Base-by-base conservation (phyloP, 2,797 vertebrate species). In the Hydrolagus colliei region DNA sequence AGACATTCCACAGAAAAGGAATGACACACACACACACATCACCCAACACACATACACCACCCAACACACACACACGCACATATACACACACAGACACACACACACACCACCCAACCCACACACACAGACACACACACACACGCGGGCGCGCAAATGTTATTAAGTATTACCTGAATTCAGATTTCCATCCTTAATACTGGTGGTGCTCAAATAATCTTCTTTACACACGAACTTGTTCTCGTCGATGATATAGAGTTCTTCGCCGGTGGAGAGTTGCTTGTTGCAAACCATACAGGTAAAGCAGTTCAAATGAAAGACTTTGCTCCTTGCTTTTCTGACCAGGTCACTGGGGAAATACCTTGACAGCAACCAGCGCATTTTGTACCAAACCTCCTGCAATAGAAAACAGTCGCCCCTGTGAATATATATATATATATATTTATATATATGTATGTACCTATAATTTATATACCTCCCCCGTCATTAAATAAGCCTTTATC, bases 171-270 rank as follows among this genome's bases (percentile, higher is more conserved):
- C 97, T 94, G 97, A 98, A 92, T 98, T 98, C 90, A 98, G 93
- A 91, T 94, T 96, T 90, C 96, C 94, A 89, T 98, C 97, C 88
- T 97, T 97, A 86, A 97, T 93, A 87, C 92, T 94, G 86, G 95
- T 94, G 32, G 96, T 95, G 92, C 92, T 97, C 92, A 95, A 52
- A 89, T 97, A 98, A 90, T 98, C 97, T 87, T 98, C 97, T 90
- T 98, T 98, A 92, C 97, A 98, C 90, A 98, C 97, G 73, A 98
- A 98, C 91, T 98, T 98, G 92, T 98, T 98, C 63, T 98, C 97
- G 87, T 98, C 97, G 72, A 98, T 97, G 89, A 98, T 96, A 87
- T 98, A 98, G 85, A 98, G 95, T 87, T 98, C 97, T 94, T 98
- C 97, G 20, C 97, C 97, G 13, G 97, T 98, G 90, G 97, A 98